Evolutionary conservation across 2,888 invertebrate species (phyloP), one percentile per base, ranked within the genome.

Genomic region (Drosophila anomalata): DNA sequence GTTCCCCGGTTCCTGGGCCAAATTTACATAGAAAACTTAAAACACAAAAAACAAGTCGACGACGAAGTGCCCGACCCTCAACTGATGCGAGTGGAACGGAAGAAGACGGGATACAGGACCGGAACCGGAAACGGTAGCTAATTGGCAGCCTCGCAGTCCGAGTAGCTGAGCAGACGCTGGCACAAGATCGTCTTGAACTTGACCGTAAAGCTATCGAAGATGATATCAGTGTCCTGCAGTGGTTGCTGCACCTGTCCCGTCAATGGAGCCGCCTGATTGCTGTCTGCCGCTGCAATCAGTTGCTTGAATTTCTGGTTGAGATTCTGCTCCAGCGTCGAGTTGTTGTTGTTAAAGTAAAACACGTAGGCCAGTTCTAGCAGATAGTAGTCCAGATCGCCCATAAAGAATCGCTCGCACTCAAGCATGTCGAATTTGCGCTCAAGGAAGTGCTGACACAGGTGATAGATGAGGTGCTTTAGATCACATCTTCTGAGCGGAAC

Each of bases 121-220:
- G 36, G 36, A 42, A 31, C 44, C 48, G 54, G 42, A 56, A 63
- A 42, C 68, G 42, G 11, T 11, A 46, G 70, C 72, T 70, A 89
- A 88, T 83, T 86, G 65, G 73, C 80, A 50, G 67, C 62, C 52
- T 82, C 76, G 42, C 76, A 62, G 65, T 87, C 84, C 80, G 89
- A 90, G 73, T 89, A 87, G 79, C 89, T 91, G 59, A 91, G 79
- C 73, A 91, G 86, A 41, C 90, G 90, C 89, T 92, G 91, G 79
- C 92, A 92, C 60, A 92, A 80, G 61, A 90, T 89, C 56, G 92
- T 90, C 82, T 91, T 92, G 77, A 92, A 92, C 77, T 90, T 91
- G 17, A 91, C 91, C 70, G 91, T 90, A 60, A 92, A 89, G 58
- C 87, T 88, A 77, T 92, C 91, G 61, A 92, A 92, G 58, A 92